Base-by-base conservation (phyloP, 2,113 vertebrate species). In the Papio anubis region DNA sequence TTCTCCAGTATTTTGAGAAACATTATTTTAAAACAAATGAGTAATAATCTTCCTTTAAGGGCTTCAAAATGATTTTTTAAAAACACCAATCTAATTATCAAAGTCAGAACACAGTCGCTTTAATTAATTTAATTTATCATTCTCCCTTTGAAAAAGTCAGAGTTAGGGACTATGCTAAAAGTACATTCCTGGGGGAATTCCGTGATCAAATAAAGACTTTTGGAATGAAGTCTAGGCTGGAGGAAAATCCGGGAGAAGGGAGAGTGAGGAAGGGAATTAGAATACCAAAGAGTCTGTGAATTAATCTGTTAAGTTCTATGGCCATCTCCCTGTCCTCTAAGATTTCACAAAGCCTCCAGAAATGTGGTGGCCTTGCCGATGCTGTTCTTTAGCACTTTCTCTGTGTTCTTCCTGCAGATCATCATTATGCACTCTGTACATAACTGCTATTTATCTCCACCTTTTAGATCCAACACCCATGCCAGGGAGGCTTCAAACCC, bases 301-400 rank as follows among this genome's bases (percentile, higher is more conserved):
- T n/a, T 5, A 20, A 27, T 1, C 1, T 45, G 8, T 18, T n/a
- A 7, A 57, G 18, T 32, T 72, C 40, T 3, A 2, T 12, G 16
- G 30, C 2, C 6, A 27, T 64, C 6, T 12, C 5, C 83, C 17
- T 91, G 30, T 2, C 1, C 4, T 55, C 25, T 38, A 1, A 27
- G 32, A 83, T 72, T 90, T 66, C 52, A 38, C 32, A 79, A 82
- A 70, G 12, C 5, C 25, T 35, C 27, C 30, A 43, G 45, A 45
- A 91, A 68, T 4, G 11, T 52, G 68, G 57, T 50, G 12, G 1
- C 3, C 17, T 8, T 35, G 27, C 3, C 3, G 6, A 2, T 52
- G 45, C 17, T 52, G 3, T 35, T 38, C 4, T 59, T n/a, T 40
- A 11, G 17, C 30, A 18, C 11, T 9, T n/a, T 6, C 3, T 80